Conservation (phyloP, 2,888 invertebrate species). For the Ochropacha duplaris region DNA sequence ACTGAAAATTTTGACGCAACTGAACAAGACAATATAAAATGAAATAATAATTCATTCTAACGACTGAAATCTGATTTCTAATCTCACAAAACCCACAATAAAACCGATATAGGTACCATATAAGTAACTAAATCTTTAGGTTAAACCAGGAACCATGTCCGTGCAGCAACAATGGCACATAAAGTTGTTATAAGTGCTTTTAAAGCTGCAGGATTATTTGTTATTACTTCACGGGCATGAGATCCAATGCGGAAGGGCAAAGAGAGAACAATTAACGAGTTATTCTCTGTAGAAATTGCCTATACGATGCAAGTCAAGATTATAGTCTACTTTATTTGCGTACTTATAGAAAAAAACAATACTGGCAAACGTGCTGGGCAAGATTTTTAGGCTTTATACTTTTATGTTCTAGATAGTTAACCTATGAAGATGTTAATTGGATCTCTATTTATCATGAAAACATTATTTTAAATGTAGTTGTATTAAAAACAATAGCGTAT, state of each 20-base stretch:
- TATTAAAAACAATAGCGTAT: too few species aligned
- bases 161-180: constrained; percentile 20
- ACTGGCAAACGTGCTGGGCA: too few species aligned
- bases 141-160: background rate
- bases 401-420: too few species aligned
- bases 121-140: background rate
- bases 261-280: background rate
- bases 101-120: background rate
- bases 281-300: background rate
- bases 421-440: too few species aligned
- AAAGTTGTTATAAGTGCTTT: constrained; percentile 16
- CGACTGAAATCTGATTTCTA: background rate
- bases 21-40: too few species aligned
- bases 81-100: background rate
- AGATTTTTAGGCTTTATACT: too few species aligned
- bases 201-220: constrained; percentile 5
- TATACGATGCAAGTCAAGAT: background rate
- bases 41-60: too few species aligned
- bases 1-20: too few species aligned
- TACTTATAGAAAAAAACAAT: too few species aligned
- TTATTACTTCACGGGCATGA: background rate
- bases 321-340: too few species aligned
- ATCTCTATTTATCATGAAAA: too few species aligned
- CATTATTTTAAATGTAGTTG: too few species aligned
- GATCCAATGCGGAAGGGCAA: constrained; percentile 3